Conservation (phyloP, 2,888 invertebrate species). For the Cerceris ruficornis region DNA sequence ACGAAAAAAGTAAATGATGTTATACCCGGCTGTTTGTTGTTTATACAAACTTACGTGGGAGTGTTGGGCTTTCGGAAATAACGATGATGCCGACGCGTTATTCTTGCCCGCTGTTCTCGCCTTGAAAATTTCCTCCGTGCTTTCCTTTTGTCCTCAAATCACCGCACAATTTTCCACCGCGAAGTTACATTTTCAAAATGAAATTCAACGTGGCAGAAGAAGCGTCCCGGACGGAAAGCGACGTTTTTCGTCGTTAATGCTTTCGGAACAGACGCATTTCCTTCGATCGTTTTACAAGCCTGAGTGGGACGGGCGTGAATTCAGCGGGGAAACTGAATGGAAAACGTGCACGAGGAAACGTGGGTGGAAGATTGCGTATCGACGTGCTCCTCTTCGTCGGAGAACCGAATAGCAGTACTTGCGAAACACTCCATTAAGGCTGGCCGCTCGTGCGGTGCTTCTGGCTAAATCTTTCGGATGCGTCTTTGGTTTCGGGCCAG, state of each 20-base stretch:
- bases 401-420: constrained; percentile 34
- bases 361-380: constrained; percentile 52
- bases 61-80: constrained; percentile 64
- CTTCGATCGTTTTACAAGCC: neutral
- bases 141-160: neutral
- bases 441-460: constrained; percentile 29
- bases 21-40: constrained; percentile 51
- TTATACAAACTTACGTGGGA: constrained; percentile 55
- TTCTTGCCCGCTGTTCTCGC: constrained; percentile 59
- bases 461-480: too few relatives aligned
- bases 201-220: neutral
- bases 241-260: too few relatives aligned
- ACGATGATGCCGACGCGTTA: constrained; percentile 66
- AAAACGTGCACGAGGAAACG: constrained; percentile 54
- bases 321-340: constrained; percentile 56
- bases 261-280: neutral
- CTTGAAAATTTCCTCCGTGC: constrained; percentile 32
- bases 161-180: neutral
- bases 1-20: constrained; percentile 2
- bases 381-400: constrained; percentile 24
- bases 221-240: too few relatives aligned
- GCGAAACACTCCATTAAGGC: constrained; percentile 32
- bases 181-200: neutral
- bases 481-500: too few relatives aligned
- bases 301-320: constrained; percentile 2